phyloP scores from a whole-genome alignment of 2,797 vertebrate species.

The Leucoraja ocellata region DNA sequence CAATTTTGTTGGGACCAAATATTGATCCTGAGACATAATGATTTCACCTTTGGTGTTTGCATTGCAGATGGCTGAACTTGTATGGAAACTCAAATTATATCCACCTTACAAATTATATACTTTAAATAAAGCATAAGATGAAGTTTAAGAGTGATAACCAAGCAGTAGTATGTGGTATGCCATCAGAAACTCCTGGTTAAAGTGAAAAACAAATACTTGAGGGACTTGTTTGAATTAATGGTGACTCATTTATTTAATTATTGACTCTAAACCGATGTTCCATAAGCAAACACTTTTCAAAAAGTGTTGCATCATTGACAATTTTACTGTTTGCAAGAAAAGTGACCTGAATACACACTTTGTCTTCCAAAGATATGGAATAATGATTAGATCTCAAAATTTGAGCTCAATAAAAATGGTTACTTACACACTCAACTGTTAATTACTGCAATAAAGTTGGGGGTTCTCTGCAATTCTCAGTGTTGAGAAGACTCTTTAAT shows the following conservation, averaged over 20 bases:
- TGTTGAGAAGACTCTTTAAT: conserved; percentile 29
- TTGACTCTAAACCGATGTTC: not conserved
- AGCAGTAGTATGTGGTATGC: not conserved
- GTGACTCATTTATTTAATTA: conserved; percentile 30
- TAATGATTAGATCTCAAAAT: conserved; percentile 17
- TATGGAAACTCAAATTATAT: not conserved
- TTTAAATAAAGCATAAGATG: not conserved
- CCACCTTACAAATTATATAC: not conserved
- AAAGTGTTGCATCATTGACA: conserved; percentile 11
- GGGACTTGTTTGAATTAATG: conserved; percentile 28
- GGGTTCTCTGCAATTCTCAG: conserved; percentile 26
- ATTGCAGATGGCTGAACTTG: not conserved
- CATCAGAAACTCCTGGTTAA: not conserved
- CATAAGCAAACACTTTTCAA: not conserved
- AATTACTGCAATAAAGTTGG: conserved; percentile 23
- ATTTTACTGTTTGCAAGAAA: not conserved
- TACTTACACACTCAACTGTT: conserved; percentile 20
- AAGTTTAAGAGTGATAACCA: not conserved
- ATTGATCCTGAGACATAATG: not conserved
- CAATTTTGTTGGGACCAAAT: not conserved
- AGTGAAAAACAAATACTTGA: conserved; percentile 10
- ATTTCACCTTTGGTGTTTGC: not conserved
- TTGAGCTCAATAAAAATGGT: conserved; percentile 15
- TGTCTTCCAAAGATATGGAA: conserved; percentile 29
- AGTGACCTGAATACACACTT: conserved; percentile 24